A percentile compares a stretch with the other conserved stretches of the same genome.
Conservation (phyloP, 2,113 vertebrate genomes). For the Felis chaus region DNA sequence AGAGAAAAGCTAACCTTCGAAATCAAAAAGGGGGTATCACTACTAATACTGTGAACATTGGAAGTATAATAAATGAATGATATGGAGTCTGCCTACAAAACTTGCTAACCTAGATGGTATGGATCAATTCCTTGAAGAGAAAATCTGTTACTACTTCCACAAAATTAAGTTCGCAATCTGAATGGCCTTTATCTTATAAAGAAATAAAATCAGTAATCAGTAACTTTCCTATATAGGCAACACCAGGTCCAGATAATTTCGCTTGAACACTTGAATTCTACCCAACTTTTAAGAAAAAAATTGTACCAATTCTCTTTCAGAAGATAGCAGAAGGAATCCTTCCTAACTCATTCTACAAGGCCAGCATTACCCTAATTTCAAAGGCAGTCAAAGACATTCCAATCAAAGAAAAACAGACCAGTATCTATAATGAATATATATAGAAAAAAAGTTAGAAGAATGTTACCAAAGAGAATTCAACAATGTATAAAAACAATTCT, state of each 20-base stretch:
- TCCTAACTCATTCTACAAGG: background rate
- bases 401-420: background rate
- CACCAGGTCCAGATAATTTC: background rate
- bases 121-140: background rate
- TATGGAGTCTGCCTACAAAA: background rate
- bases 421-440: background rate
- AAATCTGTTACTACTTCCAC: background rate
- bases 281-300: background rate
- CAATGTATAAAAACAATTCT: background rate
- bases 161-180: background rate
- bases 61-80: background rate
- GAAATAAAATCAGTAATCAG: background rate
- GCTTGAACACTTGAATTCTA: background rate
- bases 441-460: background rate
- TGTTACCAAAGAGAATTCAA: background rate
- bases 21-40: background rate
- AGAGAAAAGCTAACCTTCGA: background rate
- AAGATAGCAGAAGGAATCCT: background rate
- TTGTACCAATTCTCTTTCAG: background rate
- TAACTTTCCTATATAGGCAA: background rate
- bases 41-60: background rate
- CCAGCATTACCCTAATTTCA: background rate
- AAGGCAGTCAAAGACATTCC: background rate
- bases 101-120: background rate
- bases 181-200: background rate